Percentiles rank a stretch among this genome's conserved stretches.
Conservation (phyloP, 2,113 vertebrate genomes). For the Oceanodroma tethys region DNA sequence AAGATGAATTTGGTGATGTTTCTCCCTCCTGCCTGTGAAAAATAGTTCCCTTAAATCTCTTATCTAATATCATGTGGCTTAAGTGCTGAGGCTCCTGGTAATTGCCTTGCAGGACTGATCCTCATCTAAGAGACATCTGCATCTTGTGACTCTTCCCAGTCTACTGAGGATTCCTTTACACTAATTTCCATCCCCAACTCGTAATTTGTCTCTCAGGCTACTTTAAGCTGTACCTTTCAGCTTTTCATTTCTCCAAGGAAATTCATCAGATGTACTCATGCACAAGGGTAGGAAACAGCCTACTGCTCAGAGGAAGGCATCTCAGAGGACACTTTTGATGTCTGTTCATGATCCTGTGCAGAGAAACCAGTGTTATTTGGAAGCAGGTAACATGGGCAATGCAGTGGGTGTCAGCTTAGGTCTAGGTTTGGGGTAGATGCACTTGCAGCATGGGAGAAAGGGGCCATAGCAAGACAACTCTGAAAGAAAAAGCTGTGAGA, state of each 20-base stretch:
- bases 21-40: neutral
- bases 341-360: neutral
- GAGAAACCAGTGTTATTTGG: neutral
- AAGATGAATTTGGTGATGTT: neutral
- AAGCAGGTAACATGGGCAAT: neutral
- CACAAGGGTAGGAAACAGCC: neutral
- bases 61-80: neutral
- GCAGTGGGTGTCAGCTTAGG: neutral
- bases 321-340: neutral
- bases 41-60: neutral
- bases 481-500: neutral
- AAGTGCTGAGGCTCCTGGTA: neutral
- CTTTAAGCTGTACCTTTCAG: neutral
- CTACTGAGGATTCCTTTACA: neutral
- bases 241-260: neutral
- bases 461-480: neutral
- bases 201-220: neutral
- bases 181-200: neutral
- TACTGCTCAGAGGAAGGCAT: neutral
- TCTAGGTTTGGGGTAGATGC: neutral
- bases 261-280: neutral
- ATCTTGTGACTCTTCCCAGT: neutral
- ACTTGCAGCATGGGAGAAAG: neutral
- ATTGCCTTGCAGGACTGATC: slow-evolving; percentile 1
- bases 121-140: neutral